These are phyloP conservation scores for Melinopterus prodromus DNA, from an alignment of 2,888 invertebrate species.

Conservation along the genomic window DNA sequence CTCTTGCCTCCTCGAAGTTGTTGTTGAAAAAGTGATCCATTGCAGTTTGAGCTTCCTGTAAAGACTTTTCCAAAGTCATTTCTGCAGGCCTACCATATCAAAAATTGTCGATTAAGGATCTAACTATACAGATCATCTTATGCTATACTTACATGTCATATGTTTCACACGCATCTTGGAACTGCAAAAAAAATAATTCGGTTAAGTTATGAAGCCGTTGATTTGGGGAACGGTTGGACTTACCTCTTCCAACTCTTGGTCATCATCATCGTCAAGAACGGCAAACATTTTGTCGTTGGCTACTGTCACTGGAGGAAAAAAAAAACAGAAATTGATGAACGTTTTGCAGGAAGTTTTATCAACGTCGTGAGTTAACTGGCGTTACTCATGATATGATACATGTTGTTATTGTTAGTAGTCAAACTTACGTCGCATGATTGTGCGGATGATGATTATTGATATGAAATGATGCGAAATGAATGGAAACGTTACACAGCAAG, in stretches of 20 bases:
- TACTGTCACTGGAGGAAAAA: not conserved
- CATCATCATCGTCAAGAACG: slow-evolving; percentile 33
- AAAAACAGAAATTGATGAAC: not conserved
- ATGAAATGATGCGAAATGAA: not conserved
- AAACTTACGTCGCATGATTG: slow-evolving; percentile 20
- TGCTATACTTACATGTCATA: slow-evolving; percentile 58
- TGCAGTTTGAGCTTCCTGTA: slow-evolving; percentile 80
- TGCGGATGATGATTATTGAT: not conserved
- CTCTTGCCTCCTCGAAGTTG: slow-evolving; percentile 82
- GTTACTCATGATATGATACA: slow-evolving; percentile 6
- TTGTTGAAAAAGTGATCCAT: slow-evolving; percentile 94
- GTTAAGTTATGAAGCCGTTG: not conserved
- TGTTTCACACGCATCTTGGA: slow-evolving; percentile 64
- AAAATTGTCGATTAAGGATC: slow-evolving; percentile 10
- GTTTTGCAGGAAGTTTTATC: no score
- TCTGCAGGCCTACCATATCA: slow-evolving; percentile 53
- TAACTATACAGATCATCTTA: slow-evolving; percentile 22
- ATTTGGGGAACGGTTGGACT: not conserved
- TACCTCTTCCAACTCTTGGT: slow-evolving; percentile 36
- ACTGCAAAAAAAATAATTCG: slow-evolving; percentile 53
- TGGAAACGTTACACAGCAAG: slow-evolving; percentile 8
- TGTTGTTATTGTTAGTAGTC: not conserved
- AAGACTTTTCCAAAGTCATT: slow-evolving; percentile 73
- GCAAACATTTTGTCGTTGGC: slow-evolving; percentile 9
- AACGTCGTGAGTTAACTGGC: not conserved